Evolutionary conservation across 2,888 invertebrate genomes (phyloP).

Genomic region (Nycteola revayana): DNA sequence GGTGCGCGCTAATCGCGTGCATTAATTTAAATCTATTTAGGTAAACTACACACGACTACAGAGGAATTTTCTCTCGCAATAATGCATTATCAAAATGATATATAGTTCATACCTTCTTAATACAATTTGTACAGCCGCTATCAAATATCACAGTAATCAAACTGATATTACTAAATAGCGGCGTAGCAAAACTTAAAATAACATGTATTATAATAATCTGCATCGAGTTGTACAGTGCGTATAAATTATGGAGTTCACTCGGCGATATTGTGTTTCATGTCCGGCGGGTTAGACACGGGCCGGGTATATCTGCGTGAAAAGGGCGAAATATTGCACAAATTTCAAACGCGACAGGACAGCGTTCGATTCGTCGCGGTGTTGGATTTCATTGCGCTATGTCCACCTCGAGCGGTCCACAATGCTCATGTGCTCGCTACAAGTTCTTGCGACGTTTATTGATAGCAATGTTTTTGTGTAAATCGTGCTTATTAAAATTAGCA

Average conservation of each 20-base stretch:
- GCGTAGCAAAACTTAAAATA: constrained; percentile 37
- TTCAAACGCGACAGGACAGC: constrained; percentile 78
- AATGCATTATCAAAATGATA: too few species aligned
- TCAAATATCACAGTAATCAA: too few species aligned
- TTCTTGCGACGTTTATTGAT: constrained; percentile 68
- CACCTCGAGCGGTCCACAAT: constrained; percentile 46
- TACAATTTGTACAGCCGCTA: too few species aligned
- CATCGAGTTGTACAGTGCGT: constrained; percentile 42
- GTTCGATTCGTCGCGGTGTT: constrained; percentile 80
- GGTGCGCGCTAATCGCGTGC: constrained; percentile 49
- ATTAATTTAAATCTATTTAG: constrained; percentile 68
- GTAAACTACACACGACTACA: constrained; percentile 42
- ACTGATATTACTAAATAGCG: too few species aligned
- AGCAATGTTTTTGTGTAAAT: constrained; percentile 61
- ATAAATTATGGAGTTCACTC: constrained; percentile 75
- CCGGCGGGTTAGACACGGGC: constrained; percentile 76
- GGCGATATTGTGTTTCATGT: constrained; percentile 80
- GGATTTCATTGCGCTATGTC: constrained; percentile 78
- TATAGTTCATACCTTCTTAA: too few species aligned
- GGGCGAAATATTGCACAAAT: constrained; percentile 81
- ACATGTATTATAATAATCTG: too few species aligned
- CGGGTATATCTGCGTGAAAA: constrained; percentile 78
- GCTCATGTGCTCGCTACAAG: constrained; percentile 61
- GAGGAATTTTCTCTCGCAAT: too few species aligned
- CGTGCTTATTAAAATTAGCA: constrained; percentile 58